phyloP scores from a whole-genome alignment of 2,797 vertebrate species.

The Argentina silus region DNA sequence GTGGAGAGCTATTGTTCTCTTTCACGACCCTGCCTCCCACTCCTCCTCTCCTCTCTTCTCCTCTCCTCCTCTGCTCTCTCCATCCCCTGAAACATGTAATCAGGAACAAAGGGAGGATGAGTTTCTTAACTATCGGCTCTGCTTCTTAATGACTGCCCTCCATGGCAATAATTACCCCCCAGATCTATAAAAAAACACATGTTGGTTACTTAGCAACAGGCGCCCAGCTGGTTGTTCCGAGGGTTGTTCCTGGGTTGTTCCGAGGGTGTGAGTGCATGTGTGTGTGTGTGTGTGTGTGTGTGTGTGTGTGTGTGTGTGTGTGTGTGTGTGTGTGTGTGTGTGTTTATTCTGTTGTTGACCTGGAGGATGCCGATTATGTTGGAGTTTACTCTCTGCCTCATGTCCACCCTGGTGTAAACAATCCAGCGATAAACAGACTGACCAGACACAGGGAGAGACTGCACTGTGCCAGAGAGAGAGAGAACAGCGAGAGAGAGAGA shows the following conservation, averaged over 20 bases:
- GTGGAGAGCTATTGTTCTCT: conserved; percentile 23
- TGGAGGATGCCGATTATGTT: neutral
- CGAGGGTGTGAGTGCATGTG: conserved; percentile 2
- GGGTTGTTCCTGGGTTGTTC: neutral
- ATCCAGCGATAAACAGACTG: neutral
- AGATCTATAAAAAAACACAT: conserved; percentile 45
- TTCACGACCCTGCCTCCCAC: conserved; percentile 52
- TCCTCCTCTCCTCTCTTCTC: conserved; percentile 41
- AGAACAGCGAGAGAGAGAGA: too few species aligned
- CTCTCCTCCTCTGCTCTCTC: conserved; percentile 64
- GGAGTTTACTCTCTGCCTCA: neutral
- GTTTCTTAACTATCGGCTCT: conserved; percentile 69
- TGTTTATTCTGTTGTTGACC: conserved; percentile 4
- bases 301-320: conserved; percentile 14
- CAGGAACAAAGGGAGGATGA: conserved; percentile 68
- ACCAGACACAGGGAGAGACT: neutral
- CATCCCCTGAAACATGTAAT: conserved; percentile 68
- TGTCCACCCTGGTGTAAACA: neutral
- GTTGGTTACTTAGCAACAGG: conserved; percentile 59
- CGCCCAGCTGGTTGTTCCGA: conserved; percentile 55
- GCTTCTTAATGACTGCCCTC: conserved; percentile 71
- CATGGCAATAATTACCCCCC: conserved; percentile 64
- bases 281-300: neutral
- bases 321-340: neutral
- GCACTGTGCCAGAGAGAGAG: too few species aligned